These are phyloP conservation scores for Drosophila subquinaria DNA, from an alignment of 2,888 invertebrate species.

Conservation along the genomic window DNA sequence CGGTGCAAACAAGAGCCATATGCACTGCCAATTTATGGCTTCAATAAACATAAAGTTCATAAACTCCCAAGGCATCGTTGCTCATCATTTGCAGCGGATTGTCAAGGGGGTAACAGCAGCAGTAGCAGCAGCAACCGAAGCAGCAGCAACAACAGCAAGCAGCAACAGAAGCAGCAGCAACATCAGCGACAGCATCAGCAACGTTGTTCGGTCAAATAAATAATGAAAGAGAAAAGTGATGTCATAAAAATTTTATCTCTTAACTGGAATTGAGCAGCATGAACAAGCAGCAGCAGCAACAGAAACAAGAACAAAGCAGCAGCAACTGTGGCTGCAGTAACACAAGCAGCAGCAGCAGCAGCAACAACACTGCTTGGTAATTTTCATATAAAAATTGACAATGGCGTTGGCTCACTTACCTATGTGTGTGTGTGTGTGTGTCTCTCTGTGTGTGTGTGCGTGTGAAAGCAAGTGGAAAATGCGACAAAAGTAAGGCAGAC, in stretches of 20 bases:
- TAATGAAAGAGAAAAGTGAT: conserved; percentile 80
- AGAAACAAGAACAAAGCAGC: conserved; percentile 28
- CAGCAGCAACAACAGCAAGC: conserved; percentile 26
- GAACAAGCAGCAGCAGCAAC: conserved; percentile 55
- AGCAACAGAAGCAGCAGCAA: conserved; percentile 11
- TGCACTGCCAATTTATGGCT: conserved; percentile 79
- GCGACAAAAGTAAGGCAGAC: conserved; percentile 57
- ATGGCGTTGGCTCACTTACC: conserved; percentile 50
- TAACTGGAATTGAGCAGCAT: conserved; percentile 80
- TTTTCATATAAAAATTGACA: conserved; percentile 69
- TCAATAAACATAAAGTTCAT: conserved; percentile 82
- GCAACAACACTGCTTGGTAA: conserved; percentile 53
- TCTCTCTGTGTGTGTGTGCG: conserved; percentile 9
- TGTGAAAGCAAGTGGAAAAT: conserved; percentile 69
- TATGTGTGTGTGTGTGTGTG: conserved; percentile 14
- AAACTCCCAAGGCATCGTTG: conserved; percentile 78
- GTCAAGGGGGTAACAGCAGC: conserved; percentile 39
- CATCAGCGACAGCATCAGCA: conserved; percentile 35
- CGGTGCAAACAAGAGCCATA: conserved; percentile 48
- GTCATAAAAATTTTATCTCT: conserved; percentile 81
- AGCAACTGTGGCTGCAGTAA: conserved; percentile 32
- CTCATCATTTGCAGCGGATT: conserved; percentile 78
- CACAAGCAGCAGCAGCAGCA: conserved; percentile 23
- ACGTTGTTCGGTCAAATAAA: conserved; percentile 68
- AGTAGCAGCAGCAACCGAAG: conserved; percentile 26